Evolutionary conservation across 1,140 invertebrate species (phyloP), one percentile per base, ranked within the genome.

Genomic region (Macrocentrus cingulum): DNA sequence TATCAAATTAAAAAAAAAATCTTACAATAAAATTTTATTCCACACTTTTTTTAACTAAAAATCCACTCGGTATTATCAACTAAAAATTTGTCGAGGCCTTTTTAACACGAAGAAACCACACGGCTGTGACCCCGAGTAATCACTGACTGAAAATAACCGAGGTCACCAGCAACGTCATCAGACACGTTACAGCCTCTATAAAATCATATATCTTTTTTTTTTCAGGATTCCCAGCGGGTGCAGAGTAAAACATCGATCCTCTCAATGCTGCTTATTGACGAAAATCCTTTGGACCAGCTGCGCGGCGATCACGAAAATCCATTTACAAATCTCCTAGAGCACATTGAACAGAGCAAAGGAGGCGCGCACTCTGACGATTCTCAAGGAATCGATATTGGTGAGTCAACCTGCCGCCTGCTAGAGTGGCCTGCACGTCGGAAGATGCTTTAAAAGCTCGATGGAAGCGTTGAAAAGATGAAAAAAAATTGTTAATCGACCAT

Each of bases 121-220:
- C n/a, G n/a, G 36, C 29, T 48, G 32, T 56, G 54, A 56, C 25
- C 54, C 54, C 29, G 25, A 29, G 54, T 56, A 48, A 56, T 56
- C 48, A n/a, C 54, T 56, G 25, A 56, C 54, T 56, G 42, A 46
- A 56, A 56, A 56, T 56, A 56, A 56, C 54, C 54, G 25, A 56
- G 54, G 54, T 56, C 54, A 56, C 42, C 42, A 46, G 23, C 54
- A 56, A 37, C 54, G 54, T 56, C 54, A 56, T 56, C 29, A 19
- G 20, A 52, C 34, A 37, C 5, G 8, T 39, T 9, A 13, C 19
- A 56, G 36, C 32, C 41, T 19, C 16, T 48, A 22, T 23, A 34
- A 16, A 11, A 11, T 13, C 1, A 51, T 34, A 3, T 4, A 4
- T 39, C 36, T 51, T 20, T 16, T 36, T 36, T 34, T 37, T 16